A percentile compares a stretch with the other conserved stretches of the same genome.
phyloP scores from a whole-genome alignment of 92 coral and sea anemone genomes.

The Virgularia gustaviana region DNA sequence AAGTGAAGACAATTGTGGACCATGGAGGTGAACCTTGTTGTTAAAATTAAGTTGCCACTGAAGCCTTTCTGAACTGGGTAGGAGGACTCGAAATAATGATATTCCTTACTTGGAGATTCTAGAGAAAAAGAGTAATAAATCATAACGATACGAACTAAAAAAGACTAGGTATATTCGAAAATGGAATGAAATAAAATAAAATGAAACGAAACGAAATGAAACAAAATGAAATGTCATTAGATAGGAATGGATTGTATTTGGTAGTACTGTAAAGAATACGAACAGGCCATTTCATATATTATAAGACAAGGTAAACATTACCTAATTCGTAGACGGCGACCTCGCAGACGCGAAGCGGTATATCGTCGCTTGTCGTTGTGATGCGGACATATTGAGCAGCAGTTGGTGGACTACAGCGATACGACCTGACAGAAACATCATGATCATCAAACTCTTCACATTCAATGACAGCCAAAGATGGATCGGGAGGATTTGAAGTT shows the following conservation, averaged over 20 bases:
- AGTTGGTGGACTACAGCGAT: not conserved
- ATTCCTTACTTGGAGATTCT: not conserved
- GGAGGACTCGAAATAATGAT: conserved; percentile 7
- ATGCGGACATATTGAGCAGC: not conserved
- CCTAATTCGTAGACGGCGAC: conserved; percentile 19
- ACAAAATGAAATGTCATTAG: no score
- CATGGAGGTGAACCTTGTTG: not conserved
- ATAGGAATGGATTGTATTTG: no score
- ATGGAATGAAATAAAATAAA: no score
- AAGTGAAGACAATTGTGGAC: conserved; percentile 19
- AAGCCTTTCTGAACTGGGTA: conserved; percentile 16
- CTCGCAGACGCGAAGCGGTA: conserved; percentile 9
- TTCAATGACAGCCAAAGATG: not conserved
- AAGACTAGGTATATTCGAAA: not conserved
- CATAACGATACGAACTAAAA: no score
- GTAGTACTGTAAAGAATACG: no score
- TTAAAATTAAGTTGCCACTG: conserved; percentile 9
- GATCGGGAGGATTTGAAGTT: not conserved
- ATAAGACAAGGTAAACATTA: not conserved
- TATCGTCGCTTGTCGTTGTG: not conserved
- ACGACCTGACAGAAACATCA: not conserved
- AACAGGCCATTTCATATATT: no score
- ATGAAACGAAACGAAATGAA: no score
- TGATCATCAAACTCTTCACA: not conserved
- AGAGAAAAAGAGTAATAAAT: no score